Evolutionary conservation across 2,888 invertebrate genomes (phyloP), one percentile per base, ranked within the genome.

Genomic region (Stegophylla sp.): DNA sequence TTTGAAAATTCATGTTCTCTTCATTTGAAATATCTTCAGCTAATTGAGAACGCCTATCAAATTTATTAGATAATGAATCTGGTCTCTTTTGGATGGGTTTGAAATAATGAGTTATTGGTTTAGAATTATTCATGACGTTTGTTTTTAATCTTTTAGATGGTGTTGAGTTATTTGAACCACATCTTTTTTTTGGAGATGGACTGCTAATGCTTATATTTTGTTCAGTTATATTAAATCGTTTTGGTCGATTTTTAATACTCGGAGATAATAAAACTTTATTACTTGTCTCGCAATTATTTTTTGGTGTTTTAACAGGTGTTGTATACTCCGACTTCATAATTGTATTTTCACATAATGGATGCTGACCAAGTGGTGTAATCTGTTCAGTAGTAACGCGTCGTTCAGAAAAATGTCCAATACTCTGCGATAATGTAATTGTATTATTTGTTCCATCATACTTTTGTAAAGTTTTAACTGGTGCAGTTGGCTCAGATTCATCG

Each of bases 191-290:
- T 20, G 48, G 9, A 34, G 45, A 61, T 41, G 59, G 17, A 3
- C 20, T 61, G 9, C 48, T 20, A 26, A 10, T 10, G 28, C 28
- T 67, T 26, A 4, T 56, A 9, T 43, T 13, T 43, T 56, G n/a
- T 56, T 77, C 20, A 48, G 23, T 15, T 28, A 77, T 59, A 61
- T 79, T 79, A 34, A 79, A 71, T 48, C 69, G 23, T 13, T 71
- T 71, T 34, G 79, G 79, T 23, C 17, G 28, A 61, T 41, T 61
- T 17, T 61, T 71, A 23, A 79, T 79, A 48, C 61, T 69, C 1
- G 79, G 79, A 23, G 69, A 71, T 28, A 79, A 41, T 61, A 71
- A 23, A 26, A 79, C 71, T 23, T 69, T 79, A 51, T 48, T 74
- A 28, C 48, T 45, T 20, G 59, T 64, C 3, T 64, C 41, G 20